Percentiles rank a stretch among this genome's conserved stretches.
These are phyloP conservation scores for Parnassius smintheus DNA, from an alignment of 2,888 invertebrate species.

Conservation along the genomic window DNA sequence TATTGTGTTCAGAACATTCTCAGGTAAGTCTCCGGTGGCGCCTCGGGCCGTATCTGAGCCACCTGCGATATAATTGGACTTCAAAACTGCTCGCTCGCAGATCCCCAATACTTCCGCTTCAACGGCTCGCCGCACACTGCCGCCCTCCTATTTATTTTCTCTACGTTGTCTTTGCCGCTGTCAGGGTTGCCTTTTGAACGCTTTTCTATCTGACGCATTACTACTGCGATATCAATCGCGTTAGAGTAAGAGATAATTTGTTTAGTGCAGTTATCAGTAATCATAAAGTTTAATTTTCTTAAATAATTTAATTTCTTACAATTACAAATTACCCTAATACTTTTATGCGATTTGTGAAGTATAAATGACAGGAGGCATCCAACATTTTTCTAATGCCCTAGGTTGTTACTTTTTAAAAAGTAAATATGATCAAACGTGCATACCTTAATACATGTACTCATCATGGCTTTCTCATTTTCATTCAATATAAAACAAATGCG, in stretches of 20 bases:
- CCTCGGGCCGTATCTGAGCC: slow-evolving; percentile 51
- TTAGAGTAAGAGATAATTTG: slow-evolving; percentile 37
- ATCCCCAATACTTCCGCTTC: slow-evolving; percentile 79
- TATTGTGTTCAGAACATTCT: slow-evolving; percentile 1
- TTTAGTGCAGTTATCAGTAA: neutral
- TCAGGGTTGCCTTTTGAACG: slow-evolving; percentile 71
- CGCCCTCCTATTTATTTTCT: slow-evolving; percentile 75
- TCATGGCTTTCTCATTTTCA: too few relatives aligned
- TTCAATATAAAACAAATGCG: too few relatives aligned
- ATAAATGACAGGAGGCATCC: too few relatives aligned
- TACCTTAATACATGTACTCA: too few relatives aligned
- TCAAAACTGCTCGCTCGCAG: slow-evolving; percentile 75
- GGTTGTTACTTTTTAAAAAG: too few relatives aligned
- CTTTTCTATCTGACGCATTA: slow-evolving; percentile 69
- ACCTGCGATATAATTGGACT: slow-evolving; percentile 79
- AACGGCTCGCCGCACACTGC: slow-evolving; percentile 58
- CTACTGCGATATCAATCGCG: slow-evolving; percentile 63
- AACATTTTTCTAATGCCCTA: too few relatives aligned
- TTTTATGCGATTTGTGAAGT: too few relatives aligned
- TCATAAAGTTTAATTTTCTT: neutral
- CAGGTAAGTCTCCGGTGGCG: slow-evolving; percentile 34
- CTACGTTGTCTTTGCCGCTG: slow-evolving; percentile 74
- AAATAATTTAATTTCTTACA: too few relatives aligned
- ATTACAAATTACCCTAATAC: too few relatives aligned
- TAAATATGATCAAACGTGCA: too few relatives aligned